Base-by-base conservation (phyloP, 1,140 invertebrate genomes). In the Magallana ariakensis region DNA sequence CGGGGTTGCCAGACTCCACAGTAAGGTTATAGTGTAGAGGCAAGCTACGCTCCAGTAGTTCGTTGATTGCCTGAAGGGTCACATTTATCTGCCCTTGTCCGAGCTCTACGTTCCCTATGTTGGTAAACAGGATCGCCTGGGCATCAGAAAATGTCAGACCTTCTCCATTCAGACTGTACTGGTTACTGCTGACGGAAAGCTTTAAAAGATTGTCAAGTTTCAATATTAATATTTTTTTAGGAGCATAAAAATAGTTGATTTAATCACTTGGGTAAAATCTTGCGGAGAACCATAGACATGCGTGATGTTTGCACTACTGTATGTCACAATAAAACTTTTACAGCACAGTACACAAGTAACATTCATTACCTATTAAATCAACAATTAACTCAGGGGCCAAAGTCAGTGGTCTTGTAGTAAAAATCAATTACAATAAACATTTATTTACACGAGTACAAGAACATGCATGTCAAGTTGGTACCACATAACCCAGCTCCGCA, bases 31-130 rank as follows among this genome's bases (percentile, higher is more conserved):
- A 82, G 19, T 19, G 80, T 5, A 56, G 55, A 55, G 80, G 80
- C 0, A 16, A 10, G 80, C 80, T 82, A 11, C 55, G 80, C 46
- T 55, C 55, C 16, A 82, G 46, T 1, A 54, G 46, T 55, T 56
- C 22, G 46, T 82, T 82, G 6, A 82, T 56, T 3, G 80, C 80
- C 19, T n/a, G 55, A 5, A 82, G 53, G 1, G 80, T 55, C 9
- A 82, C 46, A n/a, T 56, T 54, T 55, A n/a, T 54, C 19, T 54
- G 15, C 54, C 80, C 80, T n/a, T 9, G 15, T 9, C 46, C 85
- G n/a, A 60, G 75, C 13, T 86, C 57, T 8, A 62, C 46, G 56
- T 86, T 86, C 10, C 70, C 16, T n/a, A 86, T 70, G 46, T 9
- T 60, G 22, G 62, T 33, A 11, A 33, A 57, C 5, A 86, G 15